Conservation (phyloP, 2,888 invertebrate species). For the Quadriops clusia region DNA sequence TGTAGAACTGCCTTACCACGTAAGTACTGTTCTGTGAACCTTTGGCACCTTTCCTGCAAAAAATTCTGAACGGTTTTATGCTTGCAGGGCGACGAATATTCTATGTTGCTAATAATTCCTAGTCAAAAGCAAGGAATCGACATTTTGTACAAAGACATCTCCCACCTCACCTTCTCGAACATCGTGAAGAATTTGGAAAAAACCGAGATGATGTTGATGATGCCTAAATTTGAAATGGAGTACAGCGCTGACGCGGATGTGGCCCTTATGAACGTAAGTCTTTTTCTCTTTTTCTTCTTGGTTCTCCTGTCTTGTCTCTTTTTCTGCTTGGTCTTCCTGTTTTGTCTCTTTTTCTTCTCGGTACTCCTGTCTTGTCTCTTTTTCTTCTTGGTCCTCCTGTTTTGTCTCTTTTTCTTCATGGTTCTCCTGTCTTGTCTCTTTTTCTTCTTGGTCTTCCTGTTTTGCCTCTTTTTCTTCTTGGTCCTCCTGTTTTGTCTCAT, state of each 20-base stretch:
- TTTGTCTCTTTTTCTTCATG: too few species aligned
- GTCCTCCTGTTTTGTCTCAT: too few species aligned
- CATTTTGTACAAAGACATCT: slow-evolving; percentile 44
- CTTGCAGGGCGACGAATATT: slow-evolving; percentile 46
- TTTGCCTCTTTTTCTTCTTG: too few species aligned
- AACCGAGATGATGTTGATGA: slow-evolving; percentile 41
- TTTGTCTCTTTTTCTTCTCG: background rate
- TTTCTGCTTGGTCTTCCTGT: slow-evolving; percentile 2
- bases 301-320: background rate
- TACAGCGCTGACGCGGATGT: slow-evolving; percentile 42
- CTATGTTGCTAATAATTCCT: slow-evolving; percentile 53
- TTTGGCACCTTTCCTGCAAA: too few species aligned
- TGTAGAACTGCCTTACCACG: slow-evolving; percentile 63
- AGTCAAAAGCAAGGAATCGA: slow-evolving; percentile 38
- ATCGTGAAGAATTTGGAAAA: slow-evolving; percentile 38
- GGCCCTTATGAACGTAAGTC: slow-evolving; percentile 40
- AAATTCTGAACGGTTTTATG: slow-evolving; percentile 7
- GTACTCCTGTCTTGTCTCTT: too few species aligned
- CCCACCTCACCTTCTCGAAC: slow-evolving; percentile 40
- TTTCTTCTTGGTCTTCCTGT: too few species aligned
- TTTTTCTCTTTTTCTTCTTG: background rate
- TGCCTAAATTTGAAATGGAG: slow-evolving; percentile 52
- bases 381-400: too few species aligned
- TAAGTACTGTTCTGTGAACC: slow-evolving; percentile 37
- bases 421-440: too few species aligned